phyloP scores from a whole-genome alignment of 2,797 vertebrate species.

The Takifugu rubripes region DNA sequence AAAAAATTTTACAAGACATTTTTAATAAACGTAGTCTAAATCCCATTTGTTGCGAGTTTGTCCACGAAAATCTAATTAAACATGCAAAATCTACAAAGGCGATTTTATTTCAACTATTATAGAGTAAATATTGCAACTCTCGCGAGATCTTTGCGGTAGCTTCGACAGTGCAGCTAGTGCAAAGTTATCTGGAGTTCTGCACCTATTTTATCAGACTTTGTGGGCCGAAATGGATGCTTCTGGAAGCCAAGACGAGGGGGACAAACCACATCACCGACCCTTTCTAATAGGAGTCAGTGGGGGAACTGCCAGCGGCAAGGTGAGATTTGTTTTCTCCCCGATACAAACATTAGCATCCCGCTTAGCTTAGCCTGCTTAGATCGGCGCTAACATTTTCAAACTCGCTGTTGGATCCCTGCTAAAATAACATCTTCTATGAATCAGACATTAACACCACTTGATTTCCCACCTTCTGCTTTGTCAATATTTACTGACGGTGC shows the following conservation, averaged over 20 bases:
- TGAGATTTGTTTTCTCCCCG: conserved; percentile 32
- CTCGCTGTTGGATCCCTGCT: conserved; percentile 24
- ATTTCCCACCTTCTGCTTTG: background rate
- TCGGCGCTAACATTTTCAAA: conserved; percentile 26
- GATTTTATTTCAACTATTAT: too few species aligned
- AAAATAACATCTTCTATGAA: background rate
- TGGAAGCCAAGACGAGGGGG: conserved; percentile 60
- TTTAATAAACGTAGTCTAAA: conserved; percentile 27
- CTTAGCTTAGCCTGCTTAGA: conserved; percentile 23
- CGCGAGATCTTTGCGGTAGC: conserved; percentile 43
- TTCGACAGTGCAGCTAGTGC: conserved; percentile 6
- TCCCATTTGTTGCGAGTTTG: too few species aligned
- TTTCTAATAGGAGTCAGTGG: conserved; percentile 93
- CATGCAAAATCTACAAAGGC: too few species aligned
- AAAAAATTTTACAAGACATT: conserved; percentile 14
- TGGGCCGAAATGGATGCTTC: conserved; percentile 53
- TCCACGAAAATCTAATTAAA: background rate
- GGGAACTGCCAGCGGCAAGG: conserved; percentile 94
- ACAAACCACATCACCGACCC: conserved; percentile 79
- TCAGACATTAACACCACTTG: background rate
- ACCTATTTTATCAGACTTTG: background rate
- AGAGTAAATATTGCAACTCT: conserved; percentile 12
- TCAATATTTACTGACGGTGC: too few species aligned
- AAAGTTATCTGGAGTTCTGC: conserved; percentile 3
- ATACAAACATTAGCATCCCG: conserved; percentile 7